phyloP scores from a whole-genome alignment of 2,113 vertebrate genomes.

The Gavia stellata region DNA sequence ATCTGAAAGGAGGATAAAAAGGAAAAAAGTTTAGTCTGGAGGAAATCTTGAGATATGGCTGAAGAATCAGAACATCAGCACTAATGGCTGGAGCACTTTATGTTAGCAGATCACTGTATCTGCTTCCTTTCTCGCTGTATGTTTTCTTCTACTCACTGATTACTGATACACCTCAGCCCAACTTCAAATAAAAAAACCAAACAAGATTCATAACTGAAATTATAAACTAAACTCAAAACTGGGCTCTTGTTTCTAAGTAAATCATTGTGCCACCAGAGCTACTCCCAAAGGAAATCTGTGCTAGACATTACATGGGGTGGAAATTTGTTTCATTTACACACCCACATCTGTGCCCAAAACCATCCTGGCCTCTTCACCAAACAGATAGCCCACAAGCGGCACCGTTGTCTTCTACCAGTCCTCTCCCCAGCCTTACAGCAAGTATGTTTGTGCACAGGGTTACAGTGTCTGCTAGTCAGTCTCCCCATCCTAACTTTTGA shows the following conservation, averaged over 20 bases:
- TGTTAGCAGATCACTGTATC: neutral
- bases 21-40: neutral
- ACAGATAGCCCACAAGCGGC: neutral
- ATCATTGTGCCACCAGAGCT: neutral
- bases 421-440: neutral
- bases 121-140: neutral
- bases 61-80: neutral
- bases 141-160: neutral
- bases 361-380: neutral
- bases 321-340: neutral
- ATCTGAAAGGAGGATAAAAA: conserved; percentile 37
- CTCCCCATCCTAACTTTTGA: neutral
- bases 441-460: neutral
- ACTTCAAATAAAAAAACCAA: neutral
- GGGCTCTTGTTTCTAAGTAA: neutral
- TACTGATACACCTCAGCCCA: neutral
- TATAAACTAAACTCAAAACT: neutral
- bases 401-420: neutral
- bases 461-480: neutral
- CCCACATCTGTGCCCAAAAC: neutral
- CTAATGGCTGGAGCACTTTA: neutral
- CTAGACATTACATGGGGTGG: neutral
- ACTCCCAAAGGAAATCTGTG: neutral
- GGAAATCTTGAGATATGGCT: neutral
- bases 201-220: neutral